These are phyloP conservation scores for Stenichneumon culpator DNA, from an alignment of 2,888 invertebrate species.

Conservation along the genomic window DNA sequence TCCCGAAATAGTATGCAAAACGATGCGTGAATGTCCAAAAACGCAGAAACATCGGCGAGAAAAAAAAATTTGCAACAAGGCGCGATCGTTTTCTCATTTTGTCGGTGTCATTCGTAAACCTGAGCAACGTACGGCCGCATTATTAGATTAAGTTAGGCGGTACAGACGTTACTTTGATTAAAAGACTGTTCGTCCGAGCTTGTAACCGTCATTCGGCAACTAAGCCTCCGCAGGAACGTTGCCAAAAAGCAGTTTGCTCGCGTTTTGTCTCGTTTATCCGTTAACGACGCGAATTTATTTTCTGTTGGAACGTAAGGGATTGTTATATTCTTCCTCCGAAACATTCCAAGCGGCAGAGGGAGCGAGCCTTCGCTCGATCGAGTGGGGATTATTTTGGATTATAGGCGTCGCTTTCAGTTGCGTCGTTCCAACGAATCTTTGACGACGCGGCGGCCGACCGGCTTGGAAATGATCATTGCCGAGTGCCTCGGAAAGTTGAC, in stretches of 20 bases:
- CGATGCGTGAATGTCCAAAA: neutral
- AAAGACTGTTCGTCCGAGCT: neutral
- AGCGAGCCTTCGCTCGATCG: neutral
- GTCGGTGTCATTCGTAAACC: slow-evolving; percentile 76
- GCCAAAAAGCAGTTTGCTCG: too few species aligned
- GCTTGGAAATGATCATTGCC: neutral
- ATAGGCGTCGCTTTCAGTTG: neutral
- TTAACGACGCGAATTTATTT: neutral
- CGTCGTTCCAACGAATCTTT: neutral
- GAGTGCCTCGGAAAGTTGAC: neutral
- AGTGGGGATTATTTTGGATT: neutral
- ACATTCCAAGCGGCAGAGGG: neutral
- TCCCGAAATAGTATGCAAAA: too few species aligned
- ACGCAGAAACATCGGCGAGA: neutral
- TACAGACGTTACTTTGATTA: slow-evolving; percentile 84
- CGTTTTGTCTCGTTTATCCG: too few species aligned
- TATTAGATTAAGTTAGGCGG: slow-evolving; percentile 87
- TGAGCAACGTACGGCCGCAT: slow-evolving; percentile 80
- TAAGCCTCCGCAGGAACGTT: neutral
- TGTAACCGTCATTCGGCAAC: neutral
- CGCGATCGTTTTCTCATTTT: slow-evolving; percentile 60
- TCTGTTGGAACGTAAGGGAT: neutral
- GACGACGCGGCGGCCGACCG: neutral
- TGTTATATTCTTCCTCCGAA: neutral
- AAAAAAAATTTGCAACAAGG: neutral